Conservation (phyloP, 2,113 vertebrate species). For the Notothenia coriiceps region DNA sequence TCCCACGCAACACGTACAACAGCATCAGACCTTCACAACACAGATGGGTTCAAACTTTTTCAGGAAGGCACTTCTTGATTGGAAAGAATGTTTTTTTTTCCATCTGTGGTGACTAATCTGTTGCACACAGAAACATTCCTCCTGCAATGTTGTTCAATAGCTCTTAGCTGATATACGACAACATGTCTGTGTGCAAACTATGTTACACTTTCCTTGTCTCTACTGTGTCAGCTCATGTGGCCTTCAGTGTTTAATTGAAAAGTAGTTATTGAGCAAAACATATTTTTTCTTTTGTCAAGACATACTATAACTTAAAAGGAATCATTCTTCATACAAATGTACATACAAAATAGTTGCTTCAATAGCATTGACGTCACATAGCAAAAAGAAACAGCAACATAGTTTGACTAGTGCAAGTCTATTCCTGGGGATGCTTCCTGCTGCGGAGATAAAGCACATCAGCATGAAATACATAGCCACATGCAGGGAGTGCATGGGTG, state of each 20-base stretch:
- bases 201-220: too few relatives aligned
- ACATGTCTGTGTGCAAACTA: not conserved
- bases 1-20: not conserved
- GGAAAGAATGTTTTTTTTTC: not conserved
- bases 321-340: not conserved
- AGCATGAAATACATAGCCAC: slow-evolving; percentile 39
- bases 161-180: not conserved
- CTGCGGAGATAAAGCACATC: slow-evolving; percentile 46
- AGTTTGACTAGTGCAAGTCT: slow-evolving; percentile 27
- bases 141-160: not conserved
- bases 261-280: too few relatives aligned
- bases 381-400: not conserved
- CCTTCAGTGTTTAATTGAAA: too few relatives aligned
- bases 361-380: not conserved
- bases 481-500: slow-evolving; percentile 22
- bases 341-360: not conserved
- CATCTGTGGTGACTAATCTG: not conserved
- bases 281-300: too few relatives aligned
- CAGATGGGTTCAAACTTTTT: slow-evolving; percentile 14
- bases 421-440: slow-evolving; percentile 29
- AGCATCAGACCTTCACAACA: slow-evolving; percentile 16
- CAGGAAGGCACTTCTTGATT: not conserved
- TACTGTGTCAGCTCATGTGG: too few relatives aligned
- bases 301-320: too few relatives aligned
- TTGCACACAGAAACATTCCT: not conserved